phyloP scores from a whole-genome alignment of 2,113 vertebrate genomes.

The Actenoides lindsayi region DNA sequence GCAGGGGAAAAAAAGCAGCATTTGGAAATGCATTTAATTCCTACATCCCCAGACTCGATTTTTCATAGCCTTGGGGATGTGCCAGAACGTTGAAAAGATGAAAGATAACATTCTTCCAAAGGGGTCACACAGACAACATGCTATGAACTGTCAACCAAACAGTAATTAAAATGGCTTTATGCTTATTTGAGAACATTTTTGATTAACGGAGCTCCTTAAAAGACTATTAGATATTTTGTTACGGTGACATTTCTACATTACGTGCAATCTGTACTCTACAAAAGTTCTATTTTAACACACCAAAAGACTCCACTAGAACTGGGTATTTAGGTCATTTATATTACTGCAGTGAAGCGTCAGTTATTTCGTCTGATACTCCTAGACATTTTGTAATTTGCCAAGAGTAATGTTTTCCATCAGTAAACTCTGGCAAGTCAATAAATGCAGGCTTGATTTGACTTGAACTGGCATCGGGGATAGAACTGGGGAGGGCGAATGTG shows the following conservation, averaged over 20 bases:
- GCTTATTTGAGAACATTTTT: background rate
- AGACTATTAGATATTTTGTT: background rate
- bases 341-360: conserved; percentile 56
- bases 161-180: background rate
- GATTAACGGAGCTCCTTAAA: background rate
- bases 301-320: conserved; percentile 25
- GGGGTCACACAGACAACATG: background rate
- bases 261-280: background rate
- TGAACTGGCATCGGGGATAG: conserved; percentile 50
- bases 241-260: background rate
- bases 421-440: conserved; percentile 39
- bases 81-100: conserved; percentile 34
- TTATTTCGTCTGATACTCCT: conserved; percentile 45
- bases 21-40: conserved; percentile 17
- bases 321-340: conserved; percentile 64
- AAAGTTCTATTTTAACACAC: conserved; percentile 7
- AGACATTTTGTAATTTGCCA: background rate
- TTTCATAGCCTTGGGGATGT: conserved; percentile 47
- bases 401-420: conserved; percentile 49
- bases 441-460: conserved; percentile 20
- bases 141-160: background rate
- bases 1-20: background rate
- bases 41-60: background rate
- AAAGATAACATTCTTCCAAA: conserved; percentile 37
- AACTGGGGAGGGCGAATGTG: background rate